Conservation (phyloP, 2,797 vertebrate species). For the Cynodonichthys magdalenae region DNA sequence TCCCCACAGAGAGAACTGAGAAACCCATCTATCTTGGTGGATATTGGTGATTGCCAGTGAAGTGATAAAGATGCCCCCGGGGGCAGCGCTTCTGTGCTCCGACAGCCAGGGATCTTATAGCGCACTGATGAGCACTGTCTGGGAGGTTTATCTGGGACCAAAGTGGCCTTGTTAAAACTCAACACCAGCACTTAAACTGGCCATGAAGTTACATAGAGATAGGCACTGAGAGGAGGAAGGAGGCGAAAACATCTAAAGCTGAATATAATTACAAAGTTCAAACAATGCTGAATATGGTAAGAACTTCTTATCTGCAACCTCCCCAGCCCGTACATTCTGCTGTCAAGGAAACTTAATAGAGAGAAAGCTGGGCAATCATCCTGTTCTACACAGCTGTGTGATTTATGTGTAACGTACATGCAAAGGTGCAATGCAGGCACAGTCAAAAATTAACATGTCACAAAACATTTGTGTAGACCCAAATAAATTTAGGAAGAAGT, state of each 20-base stretch:
- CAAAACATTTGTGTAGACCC: neutral
- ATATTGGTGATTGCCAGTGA: conserved; percentile 68
- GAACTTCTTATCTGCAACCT: conserved; percentile 73
- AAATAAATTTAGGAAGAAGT: conserved; percentile 1
- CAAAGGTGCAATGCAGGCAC: conserved; percentile 11
- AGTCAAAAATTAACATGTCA: conserved; percentile 3
- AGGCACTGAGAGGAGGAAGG: conserved; percentile 41
- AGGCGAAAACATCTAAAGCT: conserved; percentile 53
- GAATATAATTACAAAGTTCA: conserved; percentile 76
- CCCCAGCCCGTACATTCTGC: conserved; percentile 47
- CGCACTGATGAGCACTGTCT: conserved; percentile 65
- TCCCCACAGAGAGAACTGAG: conserved; percentile 62
- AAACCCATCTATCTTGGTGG: conserved; percentile 66
- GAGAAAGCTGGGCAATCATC: conserved; percentile 45
- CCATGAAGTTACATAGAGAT: conserved; percentile 55
- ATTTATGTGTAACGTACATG: conserved; percentile 30
- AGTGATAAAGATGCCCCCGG: conserved; percentile 70
- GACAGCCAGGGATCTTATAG: conserved; percentile 64
- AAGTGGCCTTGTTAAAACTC: conserved; percentile 74
- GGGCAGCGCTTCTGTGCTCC: conserved; percentile 63
- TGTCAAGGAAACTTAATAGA: conserved; percentile 66
- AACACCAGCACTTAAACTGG: conserved; percentile 65
- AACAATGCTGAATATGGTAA: conserved; percentile 69
- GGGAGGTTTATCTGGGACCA: conserved; percentile 71
- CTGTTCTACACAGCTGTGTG: conserved; percentile 11